Conservation (phyloP, 1,140 invertebrate genomes). For the Linepithema humile region DNA sequence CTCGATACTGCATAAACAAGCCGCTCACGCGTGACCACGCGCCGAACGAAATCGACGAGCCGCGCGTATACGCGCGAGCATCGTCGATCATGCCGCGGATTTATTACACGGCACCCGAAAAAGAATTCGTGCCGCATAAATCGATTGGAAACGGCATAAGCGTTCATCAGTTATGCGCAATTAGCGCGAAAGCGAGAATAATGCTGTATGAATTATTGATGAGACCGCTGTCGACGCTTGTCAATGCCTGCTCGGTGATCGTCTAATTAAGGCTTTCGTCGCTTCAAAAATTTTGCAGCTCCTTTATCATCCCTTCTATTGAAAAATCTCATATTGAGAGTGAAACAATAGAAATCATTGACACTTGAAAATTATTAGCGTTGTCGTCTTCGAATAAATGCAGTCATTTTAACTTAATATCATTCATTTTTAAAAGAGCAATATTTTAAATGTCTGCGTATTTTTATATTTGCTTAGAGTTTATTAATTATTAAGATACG, state of each 20-base stretch:
- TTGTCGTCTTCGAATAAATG: not conserved
- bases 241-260: not conserved
- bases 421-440: not conserved
- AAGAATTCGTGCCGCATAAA: not conserved
- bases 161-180: not conserved
- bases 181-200: slow-evolving; percentile 21
- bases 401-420: not conserved
- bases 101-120: not conserved
- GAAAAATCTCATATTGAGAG: too few relatives aligned
- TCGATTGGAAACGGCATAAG: not conserved
- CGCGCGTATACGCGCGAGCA: not conserved
- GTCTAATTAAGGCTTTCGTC: slow-evolving; percentile 2
- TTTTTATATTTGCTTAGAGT: too few relatives aligned
- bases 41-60: slow-evolving; percentile 12
- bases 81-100: not conserved
- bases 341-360: not conserved
- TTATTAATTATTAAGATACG: too few relatives aligned
- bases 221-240: slow-evolving; percentile 24
- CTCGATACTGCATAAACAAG: slow-evolving; percentile 57
- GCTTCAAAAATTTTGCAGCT: not conserved
- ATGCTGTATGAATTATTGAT: slow-evolving; percentile 38
- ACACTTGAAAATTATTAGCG: not conserved
- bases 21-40: slow-evolving; percentile 52
- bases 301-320: not conserved
- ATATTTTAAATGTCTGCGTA: too few relatives aligned